phyloP scores from a whole-genome alignment of 1,140 invertebrate species.

The Caerostris darwini region DNA sequence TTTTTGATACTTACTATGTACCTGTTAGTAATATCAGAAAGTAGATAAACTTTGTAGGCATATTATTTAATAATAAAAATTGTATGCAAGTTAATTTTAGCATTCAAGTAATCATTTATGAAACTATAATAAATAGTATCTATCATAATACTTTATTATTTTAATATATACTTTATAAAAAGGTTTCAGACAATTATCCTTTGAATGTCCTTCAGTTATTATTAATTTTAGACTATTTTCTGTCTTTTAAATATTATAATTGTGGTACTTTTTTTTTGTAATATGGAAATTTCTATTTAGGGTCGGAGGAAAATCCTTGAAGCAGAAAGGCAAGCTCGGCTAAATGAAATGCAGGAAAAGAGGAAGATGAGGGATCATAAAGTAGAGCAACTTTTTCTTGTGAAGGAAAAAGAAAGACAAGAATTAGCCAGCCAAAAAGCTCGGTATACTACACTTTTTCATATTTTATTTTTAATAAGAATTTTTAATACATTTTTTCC shows the following conservation, averaged over 20 bases:
- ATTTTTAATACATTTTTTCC: not conserved
- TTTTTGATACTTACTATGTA: too few relatives aligned
- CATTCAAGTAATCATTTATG: not conserved
- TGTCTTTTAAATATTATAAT: too few relatives aligned
- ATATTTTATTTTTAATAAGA: not conserved
- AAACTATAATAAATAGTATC: not conserved
- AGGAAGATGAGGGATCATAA: constrained; percentile 91
- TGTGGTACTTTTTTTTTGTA: too few relatives aligned
- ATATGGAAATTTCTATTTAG: constrained; percentile 67
- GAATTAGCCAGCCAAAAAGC: constrained; percentile 91
- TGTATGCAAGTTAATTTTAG: too few relatives aligned
- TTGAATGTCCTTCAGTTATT: too few relatives aligned
- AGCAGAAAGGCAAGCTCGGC: constrained; percentile 89
- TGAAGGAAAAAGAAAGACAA: constrained; percentile 91
- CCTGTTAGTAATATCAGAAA: too few relatives aligned
- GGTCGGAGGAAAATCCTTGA: constrained; percentile 92
- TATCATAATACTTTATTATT: not conserved
- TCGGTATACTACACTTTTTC: constrained; percentile 82
- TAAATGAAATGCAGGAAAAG: constrained; percentile 90
- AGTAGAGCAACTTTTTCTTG: constrained; percentile 92
- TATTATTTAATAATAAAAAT: too few relatives aligned
- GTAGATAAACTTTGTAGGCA: too few relatives aligned
- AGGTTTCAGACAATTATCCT: too few relatives aligned
- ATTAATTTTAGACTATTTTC: too few relatives aligned
- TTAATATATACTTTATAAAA: not conserved